Conservation (phyloP, 2,797 vertebrate genomes). For the Onychomys arenicola region DNA sequence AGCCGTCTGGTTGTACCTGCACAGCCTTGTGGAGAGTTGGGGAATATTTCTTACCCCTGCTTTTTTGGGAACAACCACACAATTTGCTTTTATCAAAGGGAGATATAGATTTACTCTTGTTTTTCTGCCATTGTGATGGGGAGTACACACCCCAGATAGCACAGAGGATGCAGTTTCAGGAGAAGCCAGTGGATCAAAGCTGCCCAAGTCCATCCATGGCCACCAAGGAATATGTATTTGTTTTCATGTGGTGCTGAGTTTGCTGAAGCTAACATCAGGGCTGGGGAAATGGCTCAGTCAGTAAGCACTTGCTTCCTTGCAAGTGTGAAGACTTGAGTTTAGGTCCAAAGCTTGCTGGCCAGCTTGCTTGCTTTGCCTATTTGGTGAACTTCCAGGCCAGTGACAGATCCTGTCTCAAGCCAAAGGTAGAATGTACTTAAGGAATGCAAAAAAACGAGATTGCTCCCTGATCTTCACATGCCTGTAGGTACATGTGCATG, state of each 20-base stretch:
- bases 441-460: neutral
- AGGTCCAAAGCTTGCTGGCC: neutral
- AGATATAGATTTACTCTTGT: neutral
- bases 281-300: neutral
- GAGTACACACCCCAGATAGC: neutral
- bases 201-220: accelerated
- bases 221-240: neutral
- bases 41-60: neutral
- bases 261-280: neutral
- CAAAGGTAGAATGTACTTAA: neutral
- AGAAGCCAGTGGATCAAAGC: neutral
- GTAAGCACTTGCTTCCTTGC: neutral
- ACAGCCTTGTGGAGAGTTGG: neutral
- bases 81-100: neutral
- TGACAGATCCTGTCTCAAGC: neutral
- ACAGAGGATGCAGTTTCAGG: neutral
- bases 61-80: neutral
- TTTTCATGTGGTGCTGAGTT: neutral
- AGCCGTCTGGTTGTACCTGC: neutral
- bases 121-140: neutral
- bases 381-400: neutral
- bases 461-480: neutral
- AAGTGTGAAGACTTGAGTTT: neutral
- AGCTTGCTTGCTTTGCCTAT: neutral
- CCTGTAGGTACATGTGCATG: neutral